Base-by-base conservation (phyloP, 2,797 vertebrate species). In the Anomalospiza imberbis region DNA sequence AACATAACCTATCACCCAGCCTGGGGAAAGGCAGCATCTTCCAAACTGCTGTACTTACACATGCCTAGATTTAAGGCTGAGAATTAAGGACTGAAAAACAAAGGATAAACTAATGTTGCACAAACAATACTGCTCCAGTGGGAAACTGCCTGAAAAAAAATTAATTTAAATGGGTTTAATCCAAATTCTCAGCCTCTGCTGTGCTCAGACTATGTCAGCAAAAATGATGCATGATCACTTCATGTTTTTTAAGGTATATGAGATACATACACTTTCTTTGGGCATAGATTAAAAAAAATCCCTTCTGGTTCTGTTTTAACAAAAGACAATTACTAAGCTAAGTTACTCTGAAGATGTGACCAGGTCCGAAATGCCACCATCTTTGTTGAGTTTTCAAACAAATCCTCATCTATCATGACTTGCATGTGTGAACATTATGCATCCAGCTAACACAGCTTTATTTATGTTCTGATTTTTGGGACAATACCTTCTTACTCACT, bases 161-260 rank as follows among this genome's bases (percentile, higher is more conserved):
- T 7, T 6, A 44, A 66, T 36, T 55, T 44, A 29, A 80, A 60
- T 6, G 5, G 2, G 12, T 81, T 78, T 62, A 40, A 61, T 12
- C 45, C 3, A 62, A 65, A 63, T 53, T 73, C 31, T 81, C 19
- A 87, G 18, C 50, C 31, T 72, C 28, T 42, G 25, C 44, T 55
- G 24, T 0, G 0, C 17, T 50, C 50, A 40, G 68, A 60, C 31
- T 62, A 16, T 6, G 21, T 16, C 6, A 44, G 12, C 20, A 26
- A 90, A 84, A 71, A 45, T 7, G 4, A 50, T 45, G 34, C 45
- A 61, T 17, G 57, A 70, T 58, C n/a, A 51, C 16, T 26, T 78
- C 9, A 15, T 17, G 32, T 65, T 81, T 89, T 21, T 57, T 74
- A 61, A 74, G 22, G 10, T 48, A 12, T 47, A 42, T 34, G 50